Percentiles rank a stretch among this genome's conserved stretches.
Conservation (phyloP, 2,113 vertebrate species). For the Odobenus rosmarus region DNA sequence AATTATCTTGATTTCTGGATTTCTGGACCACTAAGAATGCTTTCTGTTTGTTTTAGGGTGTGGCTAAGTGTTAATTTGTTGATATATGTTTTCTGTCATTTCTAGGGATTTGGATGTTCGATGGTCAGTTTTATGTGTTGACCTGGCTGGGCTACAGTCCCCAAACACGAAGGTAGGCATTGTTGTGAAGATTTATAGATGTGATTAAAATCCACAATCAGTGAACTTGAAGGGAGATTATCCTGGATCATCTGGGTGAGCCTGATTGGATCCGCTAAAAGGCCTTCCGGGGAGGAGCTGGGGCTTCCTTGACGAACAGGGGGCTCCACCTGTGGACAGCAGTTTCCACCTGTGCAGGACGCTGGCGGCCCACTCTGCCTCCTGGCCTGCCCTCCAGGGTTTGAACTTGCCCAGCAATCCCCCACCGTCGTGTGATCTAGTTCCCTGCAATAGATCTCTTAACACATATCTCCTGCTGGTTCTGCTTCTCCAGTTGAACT, state of each 20-base stretch:
- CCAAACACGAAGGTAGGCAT: background rate
- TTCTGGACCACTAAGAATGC: background rate
- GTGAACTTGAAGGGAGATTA: background rate
- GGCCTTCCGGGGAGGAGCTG: too few species aligned
- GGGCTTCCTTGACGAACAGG: background rate
- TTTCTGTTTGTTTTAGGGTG: background rate
- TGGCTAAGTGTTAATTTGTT: background rate
- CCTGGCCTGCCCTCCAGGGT: background rate
- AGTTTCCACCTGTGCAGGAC: background rate
- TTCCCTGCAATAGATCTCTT: background rate
- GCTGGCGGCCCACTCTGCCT: background rate
- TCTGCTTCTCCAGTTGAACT: background rate
- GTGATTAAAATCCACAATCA: background rate
- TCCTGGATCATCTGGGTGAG: background rate
- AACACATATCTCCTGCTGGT: background rate
- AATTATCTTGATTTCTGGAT: background rate
- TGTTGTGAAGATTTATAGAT: background rate
- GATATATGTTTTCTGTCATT: background rate
- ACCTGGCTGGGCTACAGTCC: background rate
- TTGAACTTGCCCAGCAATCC: background rate
- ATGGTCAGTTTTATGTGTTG: background rate
- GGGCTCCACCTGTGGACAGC: background rate
- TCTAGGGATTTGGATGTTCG: background rate
- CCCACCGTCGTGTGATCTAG: too few species aligned
- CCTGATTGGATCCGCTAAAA: too few species aligned